A percentile compares a stretch with the other conserved stretches of the same genome.
Evolutionary conservation across 2,113 vertebrate species (phyloP).

Genomic region (Caranx ignobilis): DNA sequence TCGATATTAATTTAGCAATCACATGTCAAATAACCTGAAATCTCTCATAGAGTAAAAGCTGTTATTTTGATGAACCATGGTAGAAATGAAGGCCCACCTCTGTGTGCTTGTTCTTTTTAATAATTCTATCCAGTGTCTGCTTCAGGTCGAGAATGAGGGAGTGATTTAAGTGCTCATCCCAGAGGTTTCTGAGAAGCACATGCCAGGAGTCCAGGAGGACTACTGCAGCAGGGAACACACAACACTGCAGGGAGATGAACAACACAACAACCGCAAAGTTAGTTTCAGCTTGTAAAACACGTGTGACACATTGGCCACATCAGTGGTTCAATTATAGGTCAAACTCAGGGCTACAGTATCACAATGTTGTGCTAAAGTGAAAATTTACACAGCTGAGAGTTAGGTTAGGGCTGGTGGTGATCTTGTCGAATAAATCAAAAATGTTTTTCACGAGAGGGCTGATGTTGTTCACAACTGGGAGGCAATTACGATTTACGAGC

Average conservation of each 20-base stretch:
- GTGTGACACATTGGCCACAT: constrained; percentile 34
- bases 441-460: not conserved
- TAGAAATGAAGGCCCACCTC: constrained; percentile 37
- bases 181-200: constrained; percentile 76
- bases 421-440: not conserved
- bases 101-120: constrained; percentile 67
- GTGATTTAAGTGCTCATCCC: constrained; percentile 75
- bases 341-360: not conserved
- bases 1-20: not conserved
- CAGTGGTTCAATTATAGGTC: not conserved
- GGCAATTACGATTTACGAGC: not conserved
- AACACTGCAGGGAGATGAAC: constrained; percentile 75
- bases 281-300: constrained; percentile 15
- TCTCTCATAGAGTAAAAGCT: not conserved
- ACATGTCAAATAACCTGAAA: not conserved
- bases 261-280: constrained; percentile 28
- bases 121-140: constrained; percentile 72
- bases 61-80: not conserved
- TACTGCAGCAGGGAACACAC: constrained; percentile 80
- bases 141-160: constrained; percentile 73
- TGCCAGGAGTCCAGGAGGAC: constrained; percentile 82
- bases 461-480: not conserved
- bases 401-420: not conserved
- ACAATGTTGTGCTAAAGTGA: not conserved
- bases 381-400: not conserved